A percentile compares a stretch with the other conserved stretches of the same genome.
Evolutionary conservation across 2,113 vertebrate species (phyloP).

Genomic region (Erpornis zantholeuca): DNA sequence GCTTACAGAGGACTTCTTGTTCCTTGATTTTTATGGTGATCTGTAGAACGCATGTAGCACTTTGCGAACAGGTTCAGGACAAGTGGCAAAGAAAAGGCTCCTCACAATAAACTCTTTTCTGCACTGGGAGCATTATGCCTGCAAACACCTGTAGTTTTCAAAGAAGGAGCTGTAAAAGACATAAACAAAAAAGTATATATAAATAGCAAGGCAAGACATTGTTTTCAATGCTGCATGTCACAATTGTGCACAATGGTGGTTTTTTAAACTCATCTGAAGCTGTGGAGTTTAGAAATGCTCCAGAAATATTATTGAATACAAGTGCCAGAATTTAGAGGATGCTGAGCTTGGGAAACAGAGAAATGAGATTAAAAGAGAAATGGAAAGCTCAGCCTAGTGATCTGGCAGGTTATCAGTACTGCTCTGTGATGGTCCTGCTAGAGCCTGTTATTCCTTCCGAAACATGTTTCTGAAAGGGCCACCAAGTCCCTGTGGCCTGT

Average conservation of each 20-base stretch:
- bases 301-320: slow-evolving; percentile 5
- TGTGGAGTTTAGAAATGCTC: background rate
- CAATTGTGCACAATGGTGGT: slow-evolving; percentile 23
- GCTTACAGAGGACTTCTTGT: slow-evolving; percentile 81
- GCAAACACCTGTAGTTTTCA: slow-evolving; percentile 88
- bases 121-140: slow-evolving; percentile 65
- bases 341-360: background rate
- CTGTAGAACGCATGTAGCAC: slow-evolving; percentile 79
- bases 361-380: background rate
- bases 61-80: slow-evolving; percentile 82
- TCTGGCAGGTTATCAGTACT: background rate
- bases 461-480: background rate
- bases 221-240: slow-evolving; percentile 64
- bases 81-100: slow-evolving; percentile 78
- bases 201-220: slow-evolving; percentile 52
- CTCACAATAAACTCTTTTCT: slow-evolving; percentile 75
- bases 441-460: background rate
- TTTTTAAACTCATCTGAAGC: slow-evolving; percentile 44
- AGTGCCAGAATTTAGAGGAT: background rate
- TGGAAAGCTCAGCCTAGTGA: background rate
- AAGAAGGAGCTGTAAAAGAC: slow-evolving; percentile 51
- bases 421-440: fast-evolving
- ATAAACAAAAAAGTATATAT: slow-evolving; percentile 4
- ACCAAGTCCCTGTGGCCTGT: fast-evolving
- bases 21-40: slow-evolving; percentile 88